Evolutionary conservation across 2,888 invertebrate genomes (phyloP).

Genomic region (Digitonthophagus gazella): DNA sequence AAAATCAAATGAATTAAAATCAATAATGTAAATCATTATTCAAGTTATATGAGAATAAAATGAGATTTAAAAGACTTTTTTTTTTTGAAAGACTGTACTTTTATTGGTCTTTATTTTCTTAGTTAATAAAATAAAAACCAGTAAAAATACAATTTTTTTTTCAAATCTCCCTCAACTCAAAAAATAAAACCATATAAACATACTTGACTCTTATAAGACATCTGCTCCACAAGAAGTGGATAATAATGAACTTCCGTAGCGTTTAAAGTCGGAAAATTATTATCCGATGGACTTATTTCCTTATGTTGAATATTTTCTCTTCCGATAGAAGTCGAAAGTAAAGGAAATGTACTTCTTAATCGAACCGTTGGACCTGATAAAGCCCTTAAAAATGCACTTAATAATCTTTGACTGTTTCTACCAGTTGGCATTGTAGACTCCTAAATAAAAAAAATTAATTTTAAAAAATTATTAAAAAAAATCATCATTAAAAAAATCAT

Average conservation of each 20-base stretch:
- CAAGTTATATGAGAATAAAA: too few relatives aligned
- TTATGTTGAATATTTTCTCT: conserved; percentile 54
- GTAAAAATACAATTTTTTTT: too few relatives aligned
- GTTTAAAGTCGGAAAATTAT: conserved; percentile 66
- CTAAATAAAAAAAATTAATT: conserved; percentile 41
- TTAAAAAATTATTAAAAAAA: neutral
- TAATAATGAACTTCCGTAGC: conserved; percentile 69
- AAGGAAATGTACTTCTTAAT: conserved; percentile 72
- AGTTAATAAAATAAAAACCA: neutral
- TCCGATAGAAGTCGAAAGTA: conserved; percentile 53
- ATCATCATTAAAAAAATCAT: conserved; percentile 30
- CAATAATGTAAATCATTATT: too few relatives aligned
- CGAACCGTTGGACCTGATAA: conserved; percentile 77
- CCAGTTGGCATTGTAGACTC: conserved; percentile 46
- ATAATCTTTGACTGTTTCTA: conserved; percentile 59
- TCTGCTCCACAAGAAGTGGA: conserved; percentile 75
- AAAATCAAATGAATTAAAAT: too few relatives aligned
- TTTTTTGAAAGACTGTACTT: neutral
- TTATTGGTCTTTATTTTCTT: neutral
- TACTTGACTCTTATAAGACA: conserved; percentile 66
- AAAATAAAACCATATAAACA: too few relatives aligned
- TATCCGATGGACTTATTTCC: conserved; percentile 67
- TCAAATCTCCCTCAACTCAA: too few relatives aligned
- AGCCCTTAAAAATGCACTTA: conserved; percentile 81
- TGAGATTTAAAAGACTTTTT: neutral